Percentiles rank a stretch among this genome's conserved stretches.
phyloP scores from a whole-genome alignment of 2,113 vertebrate species.

The Benitochromis conjunctus region DNA sequence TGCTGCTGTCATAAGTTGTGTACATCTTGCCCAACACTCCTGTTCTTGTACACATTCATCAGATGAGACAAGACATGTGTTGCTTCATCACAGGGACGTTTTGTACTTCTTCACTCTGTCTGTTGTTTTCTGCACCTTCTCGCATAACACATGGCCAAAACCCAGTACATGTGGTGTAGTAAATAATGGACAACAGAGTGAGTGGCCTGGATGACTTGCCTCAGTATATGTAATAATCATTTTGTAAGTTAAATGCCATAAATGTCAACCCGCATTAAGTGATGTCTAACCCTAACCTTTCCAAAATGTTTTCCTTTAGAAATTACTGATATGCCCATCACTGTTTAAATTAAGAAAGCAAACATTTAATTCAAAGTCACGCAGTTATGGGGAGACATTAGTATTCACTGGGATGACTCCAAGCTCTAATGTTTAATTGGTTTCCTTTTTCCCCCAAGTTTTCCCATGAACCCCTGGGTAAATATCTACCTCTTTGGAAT shows the following conservation, averaged over 20 bases:
- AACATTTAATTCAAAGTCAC: neutral
- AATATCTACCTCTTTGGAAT: neutral
- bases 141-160: neutral
- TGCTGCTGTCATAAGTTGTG: neutral
- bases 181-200: neutral
- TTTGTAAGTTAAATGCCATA: neutral
- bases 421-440: neutral
- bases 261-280: neutral
- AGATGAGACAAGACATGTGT: neutral
- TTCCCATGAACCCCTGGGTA: neutral
- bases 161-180: neutral
- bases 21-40: neutral
- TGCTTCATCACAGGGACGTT: neutral
- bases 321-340: neutral
- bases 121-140: neutral
- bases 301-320: neutral
- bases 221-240: neutral
- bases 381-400: neutral
- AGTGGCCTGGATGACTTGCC: neutral
- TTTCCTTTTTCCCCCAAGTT: neutral
- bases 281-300: neutral
- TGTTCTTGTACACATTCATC: neutral
- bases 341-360: neutral
- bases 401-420: neutral
- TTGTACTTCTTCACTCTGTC: neutral